Evolutionary conservation across 2,888 invertebrate genomes (phyloP).

Genomic region (Eupsilia transversa): DNA sequence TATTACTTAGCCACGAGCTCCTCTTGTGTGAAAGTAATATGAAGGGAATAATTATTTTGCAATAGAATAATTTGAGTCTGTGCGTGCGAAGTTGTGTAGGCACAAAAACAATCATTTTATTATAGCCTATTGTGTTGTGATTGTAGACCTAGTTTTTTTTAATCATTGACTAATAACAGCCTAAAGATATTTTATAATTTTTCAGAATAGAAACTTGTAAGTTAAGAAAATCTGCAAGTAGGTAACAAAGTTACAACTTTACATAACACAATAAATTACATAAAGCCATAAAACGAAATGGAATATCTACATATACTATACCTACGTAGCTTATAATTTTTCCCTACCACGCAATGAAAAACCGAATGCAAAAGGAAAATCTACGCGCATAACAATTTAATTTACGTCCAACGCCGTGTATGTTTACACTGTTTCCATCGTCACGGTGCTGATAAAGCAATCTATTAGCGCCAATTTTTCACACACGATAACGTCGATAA

Average conservation of each 20-base stretch:
- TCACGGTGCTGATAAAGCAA: conserved; percentile 74
- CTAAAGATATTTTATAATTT: not conserved
- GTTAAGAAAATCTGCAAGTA: not conserved
- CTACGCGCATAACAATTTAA: conserved; percentile 58
- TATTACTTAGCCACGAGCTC: too few relatives aligned
- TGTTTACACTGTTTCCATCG: conserved; percentile 62
- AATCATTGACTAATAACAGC: conserved; percentile 24
- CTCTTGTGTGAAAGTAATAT: conserved; percentile 24
- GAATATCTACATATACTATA: not conserved
- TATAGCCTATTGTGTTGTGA: conserved; percentile 37
- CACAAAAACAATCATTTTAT: conserved; percentile 34
- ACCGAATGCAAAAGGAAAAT: conserved; percentile 28
- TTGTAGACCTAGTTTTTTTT: conserved; percentile 36
- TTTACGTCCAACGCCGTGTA: conserved; percentile 57
- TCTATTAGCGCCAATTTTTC: conserved; percentile 79
- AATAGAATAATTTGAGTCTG: conserved; percentile 40
- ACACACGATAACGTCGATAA: conserved; percentile 81
- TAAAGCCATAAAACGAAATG: conserved; percentile 8
- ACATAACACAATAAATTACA: not conserved
- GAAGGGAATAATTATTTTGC: conserved; percentile 54
- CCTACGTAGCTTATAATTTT: conserved; percentile 4
- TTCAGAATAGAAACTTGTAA: not conserved
- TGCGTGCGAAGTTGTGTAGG: conserved; percentile 41
- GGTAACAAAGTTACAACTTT: not conserved
- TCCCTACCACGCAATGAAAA: conserved; percentile 33